Evolutionary conservation across 2,797 vertebrate genomes (phyloP).

Genomic region (Scolopax bukidnonensis): DNA sequence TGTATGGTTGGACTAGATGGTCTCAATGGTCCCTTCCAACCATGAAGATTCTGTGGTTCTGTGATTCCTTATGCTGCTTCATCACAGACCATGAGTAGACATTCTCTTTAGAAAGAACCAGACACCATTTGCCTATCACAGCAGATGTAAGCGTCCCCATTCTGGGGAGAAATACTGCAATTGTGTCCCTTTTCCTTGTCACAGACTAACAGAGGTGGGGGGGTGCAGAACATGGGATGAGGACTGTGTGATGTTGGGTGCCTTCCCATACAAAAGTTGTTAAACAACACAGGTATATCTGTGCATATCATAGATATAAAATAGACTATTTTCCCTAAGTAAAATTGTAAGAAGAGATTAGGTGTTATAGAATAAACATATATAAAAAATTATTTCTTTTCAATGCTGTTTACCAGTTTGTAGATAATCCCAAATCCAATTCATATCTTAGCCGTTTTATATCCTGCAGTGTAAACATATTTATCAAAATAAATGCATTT

Average conservation of each 20-base stretch:
- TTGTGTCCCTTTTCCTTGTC: neutral
- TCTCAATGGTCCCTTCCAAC: no score
- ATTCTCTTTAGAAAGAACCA: neutral
- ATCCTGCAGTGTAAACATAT: slow-evolving; percentile 45
- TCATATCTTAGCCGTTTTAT: slow-evolving; percentile 38
- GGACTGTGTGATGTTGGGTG: neutral
- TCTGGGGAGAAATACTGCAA: neutral
- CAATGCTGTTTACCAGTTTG: neutral
- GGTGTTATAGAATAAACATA: neutral
- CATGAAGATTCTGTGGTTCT: no score
- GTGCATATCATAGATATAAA: neutral
- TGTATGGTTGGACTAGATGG: no score
- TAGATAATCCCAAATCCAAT: slow-evolving; percentile 33
- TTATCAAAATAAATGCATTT: slow-evolving; percentile 59
- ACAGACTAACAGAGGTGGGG: neutral
- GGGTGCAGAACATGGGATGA: neutral
- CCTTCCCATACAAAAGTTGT: neutral
- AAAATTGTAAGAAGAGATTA: neutral
- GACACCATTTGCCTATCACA: neutral
- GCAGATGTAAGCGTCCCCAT: neutral
- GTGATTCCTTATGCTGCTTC: neutral
- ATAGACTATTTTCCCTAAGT: neutral
- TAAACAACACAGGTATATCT: neutral
- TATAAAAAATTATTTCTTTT: neutral
- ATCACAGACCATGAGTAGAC: neutral